Base-by-base conservation (phyloP, 2,113 vertebrate genomes). In the Podilymbus podiceps region DNA sequence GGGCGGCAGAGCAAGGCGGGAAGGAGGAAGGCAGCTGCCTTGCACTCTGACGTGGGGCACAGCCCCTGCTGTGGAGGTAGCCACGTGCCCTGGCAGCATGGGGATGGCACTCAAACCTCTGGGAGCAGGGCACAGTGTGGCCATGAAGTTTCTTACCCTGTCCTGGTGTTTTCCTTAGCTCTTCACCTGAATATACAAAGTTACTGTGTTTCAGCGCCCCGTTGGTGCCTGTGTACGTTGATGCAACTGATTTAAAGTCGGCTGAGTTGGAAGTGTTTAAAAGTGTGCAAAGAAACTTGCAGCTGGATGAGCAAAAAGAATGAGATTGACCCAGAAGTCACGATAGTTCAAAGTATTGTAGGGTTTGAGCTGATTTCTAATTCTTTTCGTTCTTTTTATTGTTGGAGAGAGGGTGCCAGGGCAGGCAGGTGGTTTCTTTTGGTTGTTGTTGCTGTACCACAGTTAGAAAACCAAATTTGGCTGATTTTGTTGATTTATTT, bases 31-130 rank as follows among this genome's bases (percentile, higher is more conserved):
- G 6, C 15, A 47, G n/a, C 22, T 31, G 11, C 15, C 42, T 74
- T 77, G 40, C 30, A 1, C 42, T 77, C 66, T 55, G 30, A 23
- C n/a, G 42, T 27, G 44, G 15, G 60, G 38, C 68, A 58, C 12
- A 40, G 63, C 25, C 46, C 6, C 63, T 56, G 72, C 63, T 69
- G 17, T 1, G 2, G 47, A 38, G 30, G 35, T 11, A 22, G 20
- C 19, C 17, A 28, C 0, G 1, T 42, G 42, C 9, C 12, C 25
- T 9, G 12, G 19, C 27, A 60, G 28, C 8, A 11, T 27, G 24
- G 16, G 49, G 9, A 12, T 52, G 38, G 16, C 22, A 6, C 53
- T 59, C 0, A 4, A 52, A 30, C 2, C 20, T 38, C 53, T 40
- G 15, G 4, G 13, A n/a, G 13, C 21, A 28, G 31, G 4, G 28